Evolutionary conservation across 2,113 vertebrate species (phyloP), one percentile per base, ranked within the genome.

Genomic region (Tupaia tana): DNA sequence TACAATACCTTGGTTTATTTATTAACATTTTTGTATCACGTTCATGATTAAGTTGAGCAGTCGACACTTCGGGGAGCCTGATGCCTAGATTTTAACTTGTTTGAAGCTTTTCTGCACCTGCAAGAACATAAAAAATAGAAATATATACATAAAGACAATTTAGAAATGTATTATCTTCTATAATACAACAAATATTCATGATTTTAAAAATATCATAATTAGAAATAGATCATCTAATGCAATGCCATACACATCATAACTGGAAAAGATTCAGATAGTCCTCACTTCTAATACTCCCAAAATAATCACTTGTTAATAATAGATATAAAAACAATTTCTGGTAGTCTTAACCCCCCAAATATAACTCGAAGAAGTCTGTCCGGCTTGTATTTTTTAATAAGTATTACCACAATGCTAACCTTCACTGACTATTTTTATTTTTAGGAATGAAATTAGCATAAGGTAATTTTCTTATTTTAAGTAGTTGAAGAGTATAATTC

Each of bases 1-100:
- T 92, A 98, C 85, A 0, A 81, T 99, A 99, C 98, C 98, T 99
- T 98, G 73, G 97, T 91, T 97, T 98, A 96, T 96, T 98, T 96
- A 98, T 98, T 97, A 99, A 96, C 98, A 98, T 98, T 95, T 98
- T 94, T 97, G 98, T 98, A 98, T 98, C 97, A 97, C 54, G 96
- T 96, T 98, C 98, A 98, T 98, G 98, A 97, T 98, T 98, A 98
- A 97, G 96, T 89, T 97, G 90, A 90, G 96, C 82, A 97, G 96
- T 95, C 96, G 97, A 90, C 75, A 97, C 97, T 95, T 97, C 95
- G 74, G 63, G 93, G 96, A 97, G 96, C 29, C 94, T 97, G 94
- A 74, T 92, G 96, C 71, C 94, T 95, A 81, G 93, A 94, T 96
- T 92, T 29, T 91, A 96, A 95, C 75, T 96, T 85, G 89, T 67